Conservation (phyloP, 2,797 vertebrate genomes). For the Nasua narica region DNA sequence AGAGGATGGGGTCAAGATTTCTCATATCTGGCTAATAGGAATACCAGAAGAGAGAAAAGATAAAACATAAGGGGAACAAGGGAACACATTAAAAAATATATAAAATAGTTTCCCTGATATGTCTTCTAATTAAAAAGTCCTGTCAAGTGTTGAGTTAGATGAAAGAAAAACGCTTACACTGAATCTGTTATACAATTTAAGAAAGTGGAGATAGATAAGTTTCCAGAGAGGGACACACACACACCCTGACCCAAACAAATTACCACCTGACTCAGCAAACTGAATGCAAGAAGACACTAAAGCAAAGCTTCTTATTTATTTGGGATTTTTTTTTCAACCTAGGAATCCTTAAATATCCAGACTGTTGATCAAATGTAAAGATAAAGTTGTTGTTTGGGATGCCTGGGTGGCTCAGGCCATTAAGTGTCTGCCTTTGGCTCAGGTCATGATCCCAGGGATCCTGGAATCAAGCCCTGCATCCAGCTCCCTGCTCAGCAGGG, state of each 20-base stretch:
- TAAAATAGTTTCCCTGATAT: not conserved
- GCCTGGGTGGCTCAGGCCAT: too few species aligned
- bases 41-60: not conserved
- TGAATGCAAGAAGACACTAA: not conserved
- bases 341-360: not conserved
- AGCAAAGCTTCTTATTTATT: not conserved
- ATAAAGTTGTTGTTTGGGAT: not conserved
- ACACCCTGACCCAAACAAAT: too few species aligned
- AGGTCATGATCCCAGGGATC: too few species aligned
- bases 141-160: not conserved
- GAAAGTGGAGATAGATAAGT: not conserved
- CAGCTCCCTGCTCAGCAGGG: too few species aligned
- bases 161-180: not conserved
- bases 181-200: not conserved
- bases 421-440: too few species aligned
- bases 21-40: not conserved
- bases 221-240: not conserved
- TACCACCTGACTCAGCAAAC: not conserved
- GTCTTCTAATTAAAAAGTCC: not conserved
- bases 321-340: not conserved
- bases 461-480: too few species aligned
- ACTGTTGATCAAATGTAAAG: not conserved
- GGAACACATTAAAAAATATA: not conserved
- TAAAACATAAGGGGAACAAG: not conserved
- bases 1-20: not conserved